Conservation (phyloP, 2,113 vertebrate genomes). For the Myotis yumanensis region DNA sequence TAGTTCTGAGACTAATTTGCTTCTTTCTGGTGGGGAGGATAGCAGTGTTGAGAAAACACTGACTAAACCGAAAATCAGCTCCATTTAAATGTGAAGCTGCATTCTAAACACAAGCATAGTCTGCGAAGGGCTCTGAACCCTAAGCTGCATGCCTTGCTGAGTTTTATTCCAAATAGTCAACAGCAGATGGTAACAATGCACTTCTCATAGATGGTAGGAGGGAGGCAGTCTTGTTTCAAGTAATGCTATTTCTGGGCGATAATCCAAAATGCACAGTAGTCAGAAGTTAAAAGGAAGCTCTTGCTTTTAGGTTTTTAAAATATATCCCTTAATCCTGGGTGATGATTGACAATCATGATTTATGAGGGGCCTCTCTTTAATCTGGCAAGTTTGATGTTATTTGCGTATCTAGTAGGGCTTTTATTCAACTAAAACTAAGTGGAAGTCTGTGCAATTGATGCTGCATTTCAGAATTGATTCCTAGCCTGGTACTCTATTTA, state of each 20-base stretch:
- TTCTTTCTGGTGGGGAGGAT: constrained; percentile 67
- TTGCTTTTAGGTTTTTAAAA: constrained; percentile 99
- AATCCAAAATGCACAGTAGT: constrained; percentile 90
- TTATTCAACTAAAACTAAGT: constrained; percentile 89
- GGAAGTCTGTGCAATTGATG: constrained; percentile 87
- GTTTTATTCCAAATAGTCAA: constrained; percentile 65
- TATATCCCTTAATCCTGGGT: constrained; percentile 99
- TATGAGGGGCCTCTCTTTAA: constrained; percentile 99
- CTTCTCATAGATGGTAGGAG: constrained; percentile 82
- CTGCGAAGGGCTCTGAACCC: constrained; percentile 75
- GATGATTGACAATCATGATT: constrained; percentile 99
- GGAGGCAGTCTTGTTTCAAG: constrained; percentile 98
- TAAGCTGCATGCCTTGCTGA: constrained; percentile 79
- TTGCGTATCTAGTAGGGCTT: constrained; percentile 98
- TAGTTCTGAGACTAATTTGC: constrained; percentile 77
- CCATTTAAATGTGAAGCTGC: constrained; percentile 77
- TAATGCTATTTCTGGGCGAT: constrained; percentile 86
- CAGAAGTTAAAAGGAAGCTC: constrained; percentile 96
- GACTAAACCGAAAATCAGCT: constrained; percentile 82
- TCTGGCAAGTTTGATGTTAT: constrained; percentile 99
- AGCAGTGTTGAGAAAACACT: constrained; percentile 74
- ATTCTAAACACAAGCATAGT: constrained; percentile 74
- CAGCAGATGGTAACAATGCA: constrained; percentile 80
- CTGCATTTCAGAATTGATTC: constrained; percentile 85
- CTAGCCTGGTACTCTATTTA: constrained; percentile 86